phyloP scores from a whole-genome alignment of 2,888 invertebrate genomes.

The Pardosa pseudoannulata region DNA sequence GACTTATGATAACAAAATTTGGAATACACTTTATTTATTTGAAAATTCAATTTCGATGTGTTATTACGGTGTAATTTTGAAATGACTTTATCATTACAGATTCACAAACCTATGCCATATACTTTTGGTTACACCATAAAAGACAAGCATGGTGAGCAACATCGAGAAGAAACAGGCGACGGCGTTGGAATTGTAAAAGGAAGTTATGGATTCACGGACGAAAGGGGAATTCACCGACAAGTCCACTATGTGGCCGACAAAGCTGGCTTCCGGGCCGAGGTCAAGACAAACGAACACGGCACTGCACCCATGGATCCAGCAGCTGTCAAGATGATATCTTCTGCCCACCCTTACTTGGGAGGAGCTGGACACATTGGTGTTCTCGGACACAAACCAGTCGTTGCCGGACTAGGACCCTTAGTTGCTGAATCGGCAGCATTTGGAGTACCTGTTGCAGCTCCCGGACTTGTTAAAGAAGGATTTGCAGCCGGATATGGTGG shows the following conservation, averaged over 20 bases:
- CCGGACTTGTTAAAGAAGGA: not conserved
- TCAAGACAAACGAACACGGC: constrained; percentile 45
- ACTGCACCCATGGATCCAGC: constrained; percentile 14
- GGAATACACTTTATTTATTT: too few relatives aligned
- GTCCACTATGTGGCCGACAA: constrained; percentile 39
- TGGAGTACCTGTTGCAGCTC: too few relatives aligned
- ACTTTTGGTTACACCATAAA: constrained; percentile 31
- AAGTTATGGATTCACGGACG: constrained; percentile 42
- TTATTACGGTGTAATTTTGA: too few relatives aligned
- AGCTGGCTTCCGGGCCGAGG: constrained; percentile 36
- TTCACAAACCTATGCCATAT: constrained; percentile 4
- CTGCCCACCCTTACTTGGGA: constrained; percentile 7
- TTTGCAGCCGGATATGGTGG: constrained; percentile 3
- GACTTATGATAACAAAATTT: too few relatives aligned
- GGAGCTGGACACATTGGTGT: constrained; percentile 29
- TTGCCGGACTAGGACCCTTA: not conserved
- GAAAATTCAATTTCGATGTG: too few relatives aligned
- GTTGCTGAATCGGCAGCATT: too few relatives aligned
- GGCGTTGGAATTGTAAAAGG: constrained; percentile 28
- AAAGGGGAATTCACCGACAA: constrained; percentile 18
- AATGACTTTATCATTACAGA: too few relatives aligned
- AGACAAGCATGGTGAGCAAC: constrained; percentile 20
- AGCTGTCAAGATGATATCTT: constrained; percentile 9
- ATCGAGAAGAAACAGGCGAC: constrained; percentile 29
- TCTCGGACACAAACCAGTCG: not conserved